These are phyloP conservation scores for Leucophora obtusa DNA, from an alignment of 2,888 invertebrate genomes.

Conservation along the genomic window DNA sequence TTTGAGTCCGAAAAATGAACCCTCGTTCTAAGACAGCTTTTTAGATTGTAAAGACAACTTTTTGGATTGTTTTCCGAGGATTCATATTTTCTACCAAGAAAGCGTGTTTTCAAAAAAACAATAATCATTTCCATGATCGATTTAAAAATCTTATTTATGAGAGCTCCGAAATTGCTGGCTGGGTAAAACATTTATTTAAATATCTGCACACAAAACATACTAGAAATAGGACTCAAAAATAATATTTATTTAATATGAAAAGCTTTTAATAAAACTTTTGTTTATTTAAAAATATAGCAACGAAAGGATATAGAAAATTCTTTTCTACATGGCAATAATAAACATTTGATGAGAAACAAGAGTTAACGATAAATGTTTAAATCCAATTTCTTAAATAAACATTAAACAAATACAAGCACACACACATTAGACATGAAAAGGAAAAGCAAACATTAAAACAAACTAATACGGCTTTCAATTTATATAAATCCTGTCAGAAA, in stretches of 20 bases:
- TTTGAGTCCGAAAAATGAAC: no score
- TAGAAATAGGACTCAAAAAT: no score
- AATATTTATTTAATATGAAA: not conserved
- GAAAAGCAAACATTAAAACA: not conserved
- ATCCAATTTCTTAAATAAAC: constrained; percentile 39
- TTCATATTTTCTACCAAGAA: no score
- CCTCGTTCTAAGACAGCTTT: no score
- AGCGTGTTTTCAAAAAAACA: no score
- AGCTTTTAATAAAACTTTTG: not conserved
- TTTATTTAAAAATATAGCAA: not conserved
- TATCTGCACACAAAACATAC: no score
- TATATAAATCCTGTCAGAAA: constrained; percentile 53
- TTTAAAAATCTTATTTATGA: no score
- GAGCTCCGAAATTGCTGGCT: no score
- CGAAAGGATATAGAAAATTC: constrained; percentile 4
- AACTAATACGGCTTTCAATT: constrained; percentile 45
- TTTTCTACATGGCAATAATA: not conserved
- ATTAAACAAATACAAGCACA: constrained; percentile 13
- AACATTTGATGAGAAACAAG: constrained; percentile 10
- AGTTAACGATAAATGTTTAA: constrained; percentile 5
- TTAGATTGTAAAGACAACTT: no score
- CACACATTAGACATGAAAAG: not conserved
- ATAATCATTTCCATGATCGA: no score
- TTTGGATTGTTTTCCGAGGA: no score
- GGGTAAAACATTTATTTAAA: no score